A percentile compares a stretch with the other conserved stretches of the same genome.
Conservation (phyloP, 2,888 invertebrate species). For the Dicyrtoma fusca region DNA sequence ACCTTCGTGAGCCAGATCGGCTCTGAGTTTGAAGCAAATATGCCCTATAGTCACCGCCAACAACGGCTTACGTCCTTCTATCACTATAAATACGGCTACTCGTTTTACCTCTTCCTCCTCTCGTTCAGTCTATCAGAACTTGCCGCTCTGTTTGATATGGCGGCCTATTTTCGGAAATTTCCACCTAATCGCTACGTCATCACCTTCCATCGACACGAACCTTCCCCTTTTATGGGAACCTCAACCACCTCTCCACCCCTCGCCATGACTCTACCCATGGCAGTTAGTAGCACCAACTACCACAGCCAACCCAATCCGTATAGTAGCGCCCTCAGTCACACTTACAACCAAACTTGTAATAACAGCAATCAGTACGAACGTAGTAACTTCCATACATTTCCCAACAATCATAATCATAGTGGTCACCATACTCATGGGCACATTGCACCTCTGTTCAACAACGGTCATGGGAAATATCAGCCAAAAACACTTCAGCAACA, state of each 20-base stretch:
- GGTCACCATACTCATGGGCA: too few species aligned
- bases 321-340: not conserved
- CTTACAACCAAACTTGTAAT: conserved; percentile 33
- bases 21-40: conserved; percentile 54
- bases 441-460: conserved; percentile 34
- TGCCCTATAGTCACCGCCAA: conserved; percentile 50
- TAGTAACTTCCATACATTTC: conserved; percentile 36
- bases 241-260: conserved; percentile 26
- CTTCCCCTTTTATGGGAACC: conserved; percentile 51
- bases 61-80: conserved; percentile 53
- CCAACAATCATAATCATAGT: conserved; percentile 27
- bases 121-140: conserved; percentile 53
- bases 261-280: conserved; percentile 20
- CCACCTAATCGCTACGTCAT: conserved; percentile 54
- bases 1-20: conserved; percentile 56
- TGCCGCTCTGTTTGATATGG: conserved; percentile 54
- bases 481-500: conserved; percentile 36
- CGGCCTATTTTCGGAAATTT: conserved; percentile 52
- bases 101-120: conserved; percentile 54
- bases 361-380: conserved; percentile 11
- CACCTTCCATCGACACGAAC: conserved; percentile 54
- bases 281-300: not conserved
- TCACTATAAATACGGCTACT: conserved; percentile 54
- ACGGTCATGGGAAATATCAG: conserved; percentile 38
- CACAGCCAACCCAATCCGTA: conserved; percentile 10